Conservation (phyloP, 2,797 vertebrate genomes). For the Trematomus bernacchii region DNA sequence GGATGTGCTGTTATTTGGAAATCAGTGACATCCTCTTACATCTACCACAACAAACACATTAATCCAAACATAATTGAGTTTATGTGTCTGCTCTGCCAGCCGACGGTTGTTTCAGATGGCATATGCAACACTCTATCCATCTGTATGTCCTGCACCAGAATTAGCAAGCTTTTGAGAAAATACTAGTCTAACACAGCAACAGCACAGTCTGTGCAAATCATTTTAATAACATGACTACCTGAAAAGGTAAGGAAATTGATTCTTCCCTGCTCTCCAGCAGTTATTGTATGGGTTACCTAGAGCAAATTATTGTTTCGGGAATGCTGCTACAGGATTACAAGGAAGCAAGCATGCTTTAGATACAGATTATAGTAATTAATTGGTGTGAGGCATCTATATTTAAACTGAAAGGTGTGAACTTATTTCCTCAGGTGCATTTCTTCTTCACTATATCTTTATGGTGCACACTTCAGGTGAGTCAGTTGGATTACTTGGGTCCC, state of each 20-base stretch:
- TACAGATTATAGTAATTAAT: neutral
- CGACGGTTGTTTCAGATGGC: constrained; percentile 36
- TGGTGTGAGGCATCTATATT: neutral
- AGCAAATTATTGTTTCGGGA: neutral
- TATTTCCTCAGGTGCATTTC: constrained; percentile 11
- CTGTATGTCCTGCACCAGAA: constrained; percentile 36
- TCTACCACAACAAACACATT: constrained; percentile 19
- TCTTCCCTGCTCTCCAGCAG: neutral
- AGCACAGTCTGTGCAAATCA: constrained; percentile 7
- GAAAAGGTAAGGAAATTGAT: constrained; percentile 1
- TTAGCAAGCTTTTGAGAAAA: constrained; percentile 13
- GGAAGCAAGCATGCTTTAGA: neutral
- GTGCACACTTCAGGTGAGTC: neutral
- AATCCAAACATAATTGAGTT: constrained; percentile 52
- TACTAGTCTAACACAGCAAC: neutral
- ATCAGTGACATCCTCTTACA: constrained; percentile 11
- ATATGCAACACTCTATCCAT: constrained; percentile 31
- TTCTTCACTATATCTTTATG: constrained; percentile 1
- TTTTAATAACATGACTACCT: constrained; percentile 11
- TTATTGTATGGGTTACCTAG: neutral
- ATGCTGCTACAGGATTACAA: neutral
- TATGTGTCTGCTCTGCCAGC: constrained; percentile 34
- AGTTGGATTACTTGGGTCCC: constrained; percentile 8
- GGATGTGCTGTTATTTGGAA: neutral
- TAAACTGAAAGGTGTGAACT: neutral